Conservation (phyloP, 2,888 invertebrate genomes). For the Plagodis dolabraria region DNA sequence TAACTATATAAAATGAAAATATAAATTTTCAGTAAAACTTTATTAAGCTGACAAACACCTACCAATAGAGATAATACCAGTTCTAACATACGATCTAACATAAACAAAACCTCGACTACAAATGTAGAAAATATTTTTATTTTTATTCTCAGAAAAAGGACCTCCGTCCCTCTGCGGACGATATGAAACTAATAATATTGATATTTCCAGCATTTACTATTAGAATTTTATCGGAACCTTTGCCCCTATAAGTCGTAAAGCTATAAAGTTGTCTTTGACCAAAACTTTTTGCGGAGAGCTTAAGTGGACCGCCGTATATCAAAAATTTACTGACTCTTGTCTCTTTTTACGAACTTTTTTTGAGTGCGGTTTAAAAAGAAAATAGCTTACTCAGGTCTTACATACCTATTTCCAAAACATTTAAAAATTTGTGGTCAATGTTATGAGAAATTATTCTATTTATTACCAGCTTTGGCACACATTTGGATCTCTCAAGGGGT, state of each 20-base stretch:
- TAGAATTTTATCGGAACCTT: conserved; percentile 48
- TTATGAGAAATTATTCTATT: no score
- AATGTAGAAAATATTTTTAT: conserved; percentile 9
- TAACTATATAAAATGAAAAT: no score
- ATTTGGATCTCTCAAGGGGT: no score
- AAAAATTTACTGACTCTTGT: conserved; percentile 51
- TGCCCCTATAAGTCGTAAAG: conserved; percentile 48
- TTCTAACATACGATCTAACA: no score
- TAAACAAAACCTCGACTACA: neutral
- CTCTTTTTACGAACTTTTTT: conserved; percentile 43
- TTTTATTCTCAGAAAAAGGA: conserved; percentile 6
- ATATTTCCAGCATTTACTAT: conserved; percentile 52
- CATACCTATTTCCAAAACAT: neutral
- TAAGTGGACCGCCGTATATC: conserved; percentile 45
- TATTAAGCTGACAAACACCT: no score
- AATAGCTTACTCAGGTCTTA: conserved; percentile 4
- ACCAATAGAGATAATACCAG: no score
- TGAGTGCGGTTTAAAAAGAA: conserved; percentile 19
- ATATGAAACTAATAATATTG: conserved; percentile 58
- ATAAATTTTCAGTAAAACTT: no score
- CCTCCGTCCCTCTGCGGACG: conserved; percentile 19
- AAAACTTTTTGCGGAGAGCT: conserved; percentile 51
- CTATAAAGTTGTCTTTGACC: conserved; percentile 51
- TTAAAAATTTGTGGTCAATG: neutral
- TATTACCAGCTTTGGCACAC: no score